A percentile compares a stretch with the other conserved stretches of the same genome.
phyloP scores from a whole-genome alignment of 2,888 invertebrate species.

The Leucophora obtusa region DNA sequence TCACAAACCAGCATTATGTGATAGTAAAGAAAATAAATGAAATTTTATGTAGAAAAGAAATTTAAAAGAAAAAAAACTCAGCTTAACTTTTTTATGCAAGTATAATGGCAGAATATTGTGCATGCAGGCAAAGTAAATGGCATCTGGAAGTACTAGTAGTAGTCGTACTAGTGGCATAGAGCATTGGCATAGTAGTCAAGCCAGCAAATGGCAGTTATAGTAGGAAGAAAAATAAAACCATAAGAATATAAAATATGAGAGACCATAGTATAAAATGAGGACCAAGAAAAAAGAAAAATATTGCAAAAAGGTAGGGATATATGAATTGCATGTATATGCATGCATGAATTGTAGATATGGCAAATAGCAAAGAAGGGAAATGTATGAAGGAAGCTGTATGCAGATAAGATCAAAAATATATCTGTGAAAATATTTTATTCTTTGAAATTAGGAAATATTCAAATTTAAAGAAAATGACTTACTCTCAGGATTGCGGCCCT shows the following conservation, averaged over 20 bases:
- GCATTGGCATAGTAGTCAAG: neutral
- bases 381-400: neutral
- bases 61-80: neutral
- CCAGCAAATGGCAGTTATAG: conserved; percentile 19
- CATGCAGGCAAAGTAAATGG: conserved; percentile 22
- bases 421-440: neutral
- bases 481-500: no score
- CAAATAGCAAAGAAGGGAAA: no score
- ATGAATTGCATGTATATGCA: neutral
- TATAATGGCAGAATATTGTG: neutral
- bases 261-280: conserved; percentile 13
- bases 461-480: no score
- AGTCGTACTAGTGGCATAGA: neutral
- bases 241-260: conserved; percentile 50
- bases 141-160: neutral
- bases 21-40: conserved; percentile 2
- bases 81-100: neutral
- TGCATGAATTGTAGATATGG: no score
- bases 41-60: conserved; percentile 25
- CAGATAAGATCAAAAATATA: neutral
- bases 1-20: conserved; percentile 5
- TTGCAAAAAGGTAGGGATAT: neutral
- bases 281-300: neutral
- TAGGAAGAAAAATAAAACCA: conserved; percentile 24
- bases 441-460: no score